Evolutionary conservation across 2,888 invertebrate species (phyloP), one percentile per base, ranked within the genome.

Genomic region (Drosophila vallismaia): DNA sequence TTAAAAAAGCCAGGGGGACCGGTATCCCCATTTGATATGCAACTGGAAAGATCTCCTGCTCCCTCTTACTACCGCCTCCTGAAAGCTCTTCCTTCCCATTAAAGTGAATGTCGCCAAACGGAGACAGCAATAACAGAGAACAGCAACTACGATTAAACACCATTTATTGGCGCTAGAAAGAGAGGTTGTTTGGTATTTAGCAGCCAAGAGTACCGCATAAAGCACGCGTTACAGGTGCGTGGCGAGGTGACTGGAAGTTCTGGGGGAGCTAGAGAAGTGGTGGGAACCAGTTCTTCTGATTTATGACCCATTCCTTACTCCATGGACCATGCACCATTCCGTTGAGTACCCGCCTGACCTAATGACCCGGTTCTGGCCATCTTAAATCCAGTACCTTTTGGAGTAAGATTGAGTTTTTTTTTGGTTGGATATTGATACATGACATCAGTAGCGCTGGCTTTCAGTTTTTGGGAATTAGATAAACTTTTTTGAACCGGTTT

Each of bases 191-290:
- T 49, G 58, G 62, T 50, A 63, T 58, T 45, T 48, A 62, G 60
- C 51, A 29, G 50, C 60, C 50, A 44, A n/a, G 50, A 44, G 48
- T 36, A 42, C 46, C 45, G 53, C 28, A 54, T 29, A 12, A 63
- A 62, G 54, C 62, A 62, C 66, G 63, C 66, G 63, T 54, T 64
- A 31, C 62, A 62, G 62, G 66, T 63, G 63, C 31, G 33, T 42
- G 14, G 44, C 19, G 28, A 4, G 29, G 44, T 19, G 10, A 7
- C 3, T 36, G 10, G 44, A 1, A 42, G 19, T 14, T 19, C 38
- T 38, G 12, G 8, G 4, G 14, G 40, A 3, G 4, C 19, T 28
- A 10, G 12, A 14, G 29, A 26, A 14, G 9, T 7, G 8, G 8
- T 54, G 66, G 46, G 48, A 62, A 62, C 62, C 52, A 46, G 62